Conservation (phyloP, 2,888 invertebrate species). For the Muscina levida region DNA sequence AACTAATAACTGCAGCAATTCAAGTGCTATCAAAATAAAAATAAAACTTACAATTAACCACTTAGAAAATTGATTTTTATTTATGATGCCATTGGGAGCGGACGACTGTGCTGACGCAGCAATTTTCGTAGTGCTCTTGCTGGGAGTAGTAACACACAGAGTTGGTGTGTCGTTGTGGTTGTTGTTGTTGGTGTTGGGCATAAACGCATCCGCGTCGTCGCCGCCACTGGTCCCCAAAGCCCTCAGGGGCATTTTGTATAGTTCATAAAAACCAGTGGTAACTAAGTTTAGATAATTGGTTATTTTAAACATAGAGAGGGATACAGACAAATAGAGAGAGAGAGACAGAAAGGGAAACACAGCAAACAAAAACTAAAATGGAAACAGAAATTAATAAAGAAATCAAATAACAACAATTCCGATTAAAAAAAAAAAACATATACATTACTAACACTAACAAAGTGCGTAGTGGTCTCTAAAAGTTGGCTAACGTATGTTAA, state of each 20-base stretch:
- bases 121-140: no score
- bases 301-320: slow-evolving; percentile 9
- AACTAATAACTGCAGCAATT: background rate
- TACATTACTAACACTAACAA: background rate
- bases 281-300: slow-evolving; percentile 16
- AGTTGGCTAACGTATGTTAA: no score
- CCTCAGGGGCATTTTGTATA: slow-evolving; percentile 55
- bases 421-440: slow-evolving; percentile 8
- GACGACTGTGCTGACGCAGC: slow-evolving; percentile 33
- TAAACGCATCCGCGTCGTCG: background rate
- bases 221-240: slow-evolving; percentile 22
- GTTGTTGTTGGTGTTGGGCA: background rate
- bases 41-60: slow-evolving; percentile 63
- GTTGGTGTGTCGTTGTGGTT: no score
- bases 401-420: slow-evolving; percentile 1
- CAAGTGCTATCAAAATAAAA: background rate
- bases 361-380: slow-evolving; percentile 12
- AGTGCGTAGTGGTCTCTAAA: background rate
- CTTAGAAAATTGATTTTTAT: slow-evolving; percentile 58
- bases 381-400: background rate
- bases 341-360: background rate
- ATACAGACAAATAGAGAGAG: background rate
- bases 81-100: slow-evolving; percentile 47
- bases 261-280: slow-evolving; percentile 39
- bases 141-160: no score